A percentile compares a stretch with the other conserved stretches of the same genome.
Evolutionary conservation across 2,888 invertebrate species (phyloP).

Genomic region (Prenolepis imparis): DNA sequence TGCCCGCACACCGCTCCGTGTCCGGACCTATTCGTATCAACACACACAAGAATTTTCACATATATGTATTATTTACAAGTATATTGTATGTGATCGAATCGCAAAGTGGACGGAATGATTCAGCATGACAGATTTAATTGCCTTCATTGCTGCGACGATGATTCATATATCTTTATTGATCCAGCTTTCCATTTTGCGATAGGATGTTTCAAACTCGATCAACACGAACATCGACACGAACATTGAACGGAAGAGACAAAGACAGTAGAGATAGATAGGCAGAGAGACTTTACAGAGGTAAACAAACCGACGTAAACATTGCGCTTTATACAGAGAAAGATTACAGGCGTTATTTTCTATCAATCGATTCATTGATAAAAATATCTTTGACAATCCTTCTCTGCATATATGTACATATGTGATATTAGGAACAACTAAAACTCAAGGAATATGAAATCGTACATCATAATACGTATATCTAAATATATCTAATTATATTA

Average conservation of each 20-base stretch:
- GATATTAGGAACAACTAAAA: constrained; percentile 23
- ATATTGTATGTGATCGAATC: constrained; percentile 70
- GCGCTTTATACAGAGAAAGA: constrained; percentile 41
- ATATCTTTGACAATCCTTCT: constrained; percentile 17
- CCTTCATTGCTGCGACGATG: not conserved
- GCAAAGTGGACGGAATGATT: constrained; percentile 59
- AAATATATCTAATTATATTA: not conserved
- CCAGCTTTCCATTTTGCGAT: constrained; percentile 61
- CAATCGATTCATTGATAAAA: not conserved
- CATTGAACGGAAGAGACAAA: constrained; percentile 56
- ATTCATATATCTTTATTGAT: not conserved
- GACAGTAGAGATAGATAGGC: constrained; percentile 16
- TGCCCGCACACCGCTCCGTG: constrained; percentile 88
- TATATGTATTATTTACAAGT: constrained; percentile 85
- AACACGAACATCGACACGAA: constrained; percentile 65
- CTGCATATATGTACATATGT: not conserved
- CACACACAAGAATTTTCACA: constrained; percentile 85
- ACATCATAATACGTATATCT: not conserved
- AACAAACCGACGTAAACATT: constrained; percentile 28
- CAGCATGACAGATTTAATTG: not conserved
- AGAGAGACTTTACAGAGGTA: constrained; percentile 6
- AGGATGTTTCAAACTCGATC: constrained; percentile 60
- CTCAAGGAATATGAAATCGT: constrained; percentile 16
- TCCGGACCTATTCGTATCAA: constrained; percentile 88
- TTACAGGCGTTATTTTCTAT: not conserved